phyloP scores from a whole-genome alignment of 1,140 invertebrate genomes.

The Globodera rostochiensis region DNA sequence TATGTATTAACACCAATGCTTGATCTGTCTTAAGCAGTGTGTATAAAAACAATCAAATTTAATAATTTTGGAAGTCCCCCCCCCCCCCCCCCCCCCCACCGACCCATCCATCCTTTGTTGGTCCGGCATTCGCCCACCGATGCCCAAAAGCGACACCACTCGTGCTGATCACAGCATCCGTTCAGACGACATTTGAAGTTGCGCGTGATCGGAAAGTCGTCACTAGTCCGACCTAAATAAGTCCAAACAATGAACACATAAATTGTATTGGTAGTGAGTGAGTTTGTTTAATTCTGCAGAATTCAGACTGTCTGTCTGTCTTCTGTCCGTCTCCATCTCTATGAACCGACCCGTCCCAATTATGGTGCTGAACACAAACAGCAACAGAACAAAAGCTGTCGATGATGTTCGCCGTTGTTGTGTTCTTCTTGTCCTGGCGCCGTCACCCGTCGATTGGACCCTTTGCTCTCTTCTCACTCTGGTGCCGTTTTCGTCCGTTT shows the following conservation, averaged over 20 bases:
- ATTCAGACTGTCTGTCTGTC: neutral
- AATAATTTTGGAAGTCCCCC: too few relatives aligned
- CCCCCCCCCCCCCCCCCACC: neutral
- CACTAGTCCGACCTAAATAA: constrained; percentile 9
- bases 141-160: constrained; percentile 65
- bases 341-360: neutral
- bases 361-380: neutral
- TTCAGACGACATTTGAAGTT: constrained; percentile 63
- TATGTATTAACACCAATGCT: too few relatives aligned
- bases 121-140: constrained; percentile 61
- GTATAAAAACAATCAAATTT: too few relatives aligned
- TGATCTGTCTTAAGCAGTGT: too few relatives aligned
- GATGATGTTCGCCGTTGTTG: too few relatives aligned
- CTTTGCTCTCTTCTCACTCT: neutral
- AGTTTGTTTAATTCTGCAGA: neutral
- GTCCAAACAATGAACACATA: too few relatives aligned
- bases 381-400: neutral
- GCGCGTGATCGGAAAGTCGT: constrained; percentile 58
- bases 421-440: too few relatives aligned
- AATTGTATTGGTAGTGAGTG: neutral
- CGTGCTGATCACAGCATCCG: constrained; percentile 65
- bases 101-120: constrained; percentile 60
- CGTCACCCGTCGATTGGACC: neutral
- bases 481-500: neutral
- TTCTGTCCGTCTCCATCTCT: neutral